Base-by-base conservation (phyloP, 2,888 invertebrate species). In the Epirrhoe tristata region DNA sequence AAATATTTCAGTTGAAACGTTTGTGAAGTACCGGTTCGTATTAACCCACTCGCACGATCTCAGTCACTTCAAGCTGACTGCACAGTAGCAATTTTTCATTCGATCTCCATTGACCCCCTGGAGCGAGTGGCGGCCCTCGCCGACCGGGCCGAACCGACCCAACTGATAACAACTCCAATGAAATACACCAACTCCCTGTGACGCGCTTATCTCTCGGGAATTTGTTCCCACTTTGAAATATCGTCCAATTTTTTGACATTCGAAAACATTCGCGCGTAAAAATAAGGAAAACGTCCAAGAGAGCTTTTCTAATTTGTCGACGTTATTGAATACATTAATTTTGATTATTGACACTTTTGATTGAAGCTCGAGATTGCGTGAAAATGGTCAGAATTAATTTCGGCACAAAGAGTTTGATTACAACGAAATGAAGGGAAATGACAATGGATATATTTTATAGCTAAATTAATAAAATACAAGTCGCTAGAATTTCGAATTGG, bases 101-200 rank as follows among this genome's bases (percentile, higher is more conserved):
- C 66, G 68, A 66, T 66, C 68, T 59, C 71, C 51, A 66, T 68
- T 71, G 71, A 66, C 67, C 70, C 70, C 63, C 58, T 34, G 61
- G 53, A 34, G 70, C 56, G 65, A 59, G 62, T 53, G 63, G 59
- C 62, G 64, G 31, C 46, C 36, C 63, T 63, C 39, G 52, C 66
- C 66, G 63, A 17, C 59, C 24, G 61, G 61, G 58, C 62, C 63
- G 60, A 65, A 63, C 71, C 66, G 60, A 63, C 76, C 74, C 71
- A 87, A 89, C 89, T 88, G 90, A 90, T 90, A 90, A 83, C 85
- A 89, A 90, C 87, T 90, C 85, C 82, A 87, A 83, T 88, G 88
- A 86, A 89, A 87, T 85, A 87, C 84, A 81, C 82, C 79, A 77
- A 88, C 84, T 88, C 68, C 83, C 79, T 79, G 78, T 76, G 78